These are phyloP conservation scores for Gari tellinella DNA, from an alignment of 2,888 invertebrate species.

Conservation along the genomic window DNA sequence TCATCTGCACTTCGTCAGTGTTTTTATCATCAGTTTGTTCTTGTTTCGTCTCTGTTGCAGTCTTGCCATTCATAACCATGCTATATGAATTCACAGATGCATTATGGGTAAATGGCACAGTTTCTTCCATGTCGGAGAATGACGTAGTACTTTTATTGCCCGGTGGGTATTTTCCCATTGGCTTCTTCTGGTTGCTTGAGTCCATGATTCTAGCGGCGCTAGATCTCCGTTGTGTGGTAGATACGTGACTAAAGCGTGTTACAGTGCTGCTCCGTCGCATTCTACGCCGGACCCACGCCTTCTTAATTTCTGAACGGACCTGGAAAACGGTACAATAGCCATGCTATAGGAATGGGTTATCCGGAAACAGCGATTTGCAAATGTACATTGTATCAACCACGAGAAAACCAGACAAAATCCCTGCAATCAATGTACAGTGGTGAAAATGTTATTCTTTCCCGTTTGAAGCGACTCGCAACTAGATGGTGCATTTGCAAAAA, in stretches of 20 bases:
- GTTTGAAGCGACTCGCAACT: no score
- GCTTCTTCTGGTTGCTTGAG: not conserved
- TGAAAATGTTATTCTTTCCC: no score
- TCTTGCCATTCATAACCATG: slow-evolving; percentile 16
- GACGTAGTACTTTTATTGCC: slow-evolving; percentile 26
- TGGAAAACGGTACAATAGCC: slow-evolving; percentile 12
- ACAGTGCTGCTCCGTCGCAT: slow-evolving; percentile 32
- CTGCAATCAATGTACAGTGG: no score
- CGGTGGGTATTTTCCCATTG: slow-evolving; percentile 15
- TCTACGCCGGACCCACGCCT: slow-evolving; percentile 24
- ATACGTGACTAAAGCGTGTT: slow-evolving; percentile 19
- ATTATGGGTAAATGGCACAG: slow-evolving; percentile 45
- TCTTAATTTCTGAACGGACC: slow-evolving; percentile 48
- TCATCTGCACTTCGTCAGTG: slow-evolving; percentile 32
- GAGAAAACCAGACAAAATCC: no score
- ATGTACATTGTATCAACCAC: no score
- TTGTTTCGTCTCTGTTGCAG: not conserved
- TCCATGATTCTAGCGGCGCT: slow-evolving; percentile 23
- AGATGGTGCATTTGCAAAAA: no score
- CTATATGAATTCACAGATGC: slow-evolving; percentile 21
- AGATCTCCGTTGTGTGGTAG: not conserved
- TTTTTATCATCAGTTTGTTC: slow-evolving; percentile 7
- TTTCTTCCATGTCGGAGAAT: slow-evolving; percentile 34
- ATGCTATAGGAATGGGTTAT: no score
- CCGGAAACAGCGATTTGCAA: no score